These are phyloP conservation scores for Nowickia ferox DNA, from an alignment of 2,888 invertebrate species.

Conservation along the genomic window DNA sequence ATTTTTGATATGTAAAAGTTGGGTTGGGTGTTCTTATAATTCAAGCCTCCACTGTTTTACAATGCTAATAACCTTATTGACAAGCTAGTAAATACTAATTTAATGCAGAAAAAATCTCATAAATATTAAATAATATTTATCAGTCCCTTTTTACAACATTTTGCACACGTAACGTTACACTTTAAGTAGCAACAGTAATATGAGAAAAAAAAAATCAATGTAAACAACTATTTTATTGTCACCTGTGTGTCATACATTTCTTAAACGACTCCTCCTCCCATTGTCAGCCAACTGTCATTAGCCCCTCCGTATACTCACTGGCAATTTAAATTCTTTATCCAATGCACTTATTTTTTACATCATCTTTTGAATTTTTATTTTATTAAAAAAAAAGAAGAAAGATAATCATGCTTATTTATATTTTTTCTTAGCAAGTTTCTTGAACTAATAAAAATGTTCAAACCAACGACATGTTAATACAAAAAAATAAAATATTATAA, in stretches of 20 bases:
- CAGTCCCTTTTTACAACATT: conserved; percentile 7
- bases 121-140: conserved; percentile 43
- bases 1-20: too few relatives aligned
- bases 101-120: conserved; percentile 8
- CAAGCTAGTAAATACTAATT: conserved; percentile 16
- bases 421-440: conserved; percentile 37
- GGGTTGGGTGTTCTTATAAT: conserved; percentile 26
- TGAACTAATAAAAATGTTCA: conserved; percentile 46
- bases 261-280: conserved; percentile 17
- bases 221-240: conserved; percentile 45
- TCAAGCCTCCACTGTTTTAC: conserved; percentile 16
- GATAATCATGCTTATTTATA: conserved; percentile 26
- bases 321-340: conserved; percentile 21
- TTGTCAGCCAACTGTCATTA: conserved; percentile 17
- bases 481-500: conserved; percentile 2
- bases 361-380: conserved; percentile 32
- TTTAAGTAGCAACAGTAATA: neutral
- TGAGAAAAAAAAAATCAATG: neutral
- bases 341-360: conserved; percentile 21
- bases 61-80: conserved; percentile 32
- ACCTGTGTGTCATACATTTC: conserved; percentile 38
- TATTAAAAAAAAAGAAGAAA: neutral
- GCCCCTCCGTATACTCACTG: neutral
- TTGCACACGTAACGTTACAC: conserved; percentile 59
- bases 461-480: conserved; percentile 39